These are phyloP conservation scores for Phylloscopus whistleri DNA, from an alignment of 2,113 vertebrate genomes.

Conservation along the genomic window DNA sequence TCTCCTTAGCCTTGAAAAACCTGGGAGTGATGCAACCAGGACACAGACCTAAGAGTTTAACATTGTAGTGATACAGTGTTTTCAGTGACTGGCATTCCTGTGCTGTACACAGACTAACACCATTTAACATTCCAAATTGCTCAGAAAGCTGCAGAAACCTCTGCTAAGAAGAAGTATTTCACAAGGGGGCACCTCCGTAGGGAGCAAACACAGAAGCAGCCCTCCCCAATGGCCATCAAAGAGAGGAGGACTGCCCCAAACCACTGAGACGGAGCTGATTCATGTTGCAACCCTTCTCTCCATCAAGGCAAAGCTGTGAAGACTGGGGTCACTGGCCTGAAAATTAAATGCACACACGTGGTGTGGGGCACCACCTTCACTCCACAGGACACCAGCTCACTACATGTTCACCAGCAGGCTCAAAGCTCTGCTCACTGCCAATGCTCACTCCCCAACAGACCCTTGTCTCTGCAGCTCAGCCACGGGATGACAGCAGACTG, in stretches of 20 bases:
- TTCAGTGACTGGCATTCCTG: neutral
- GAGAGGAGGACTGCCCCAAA: neutral
- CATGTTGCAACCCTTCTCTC: neutral
- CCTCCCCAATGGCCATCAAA: neutral
- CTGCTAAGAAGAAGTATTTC: neutral
- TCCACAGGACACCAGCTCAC: neutral
- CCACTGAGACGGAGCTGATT: neutral
- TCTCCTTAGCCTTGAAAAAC: neutral
- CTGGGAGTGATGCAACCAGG: neutral
- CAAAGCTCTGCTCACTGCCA: neutral
- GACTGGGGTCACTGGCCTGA: neutral
- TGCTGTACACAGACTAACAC: neutral
- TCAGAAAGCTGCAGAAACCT: neutral
- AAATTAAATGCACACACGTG: accelerated
- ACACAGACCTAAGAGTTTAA: neutral
- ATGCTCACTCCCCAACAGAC: neutral
- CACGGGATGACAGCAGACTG: accelerated
- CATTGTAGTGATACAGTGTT: neutral
- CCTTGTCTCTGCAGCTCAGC: neutral
- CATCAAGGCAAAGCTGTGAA: neutral
- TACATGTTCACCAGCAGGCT: accelerated
- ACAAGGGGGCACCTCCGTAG: neutral
- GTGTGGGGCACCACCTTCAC: neutral
- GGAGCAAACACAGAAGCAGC: neutral
- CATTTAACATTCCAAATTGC: neutral